phyloP scores from a whole-genome alignment of 2,113 vertebrate species.

The Semicossyphus pulcher region DNA sequence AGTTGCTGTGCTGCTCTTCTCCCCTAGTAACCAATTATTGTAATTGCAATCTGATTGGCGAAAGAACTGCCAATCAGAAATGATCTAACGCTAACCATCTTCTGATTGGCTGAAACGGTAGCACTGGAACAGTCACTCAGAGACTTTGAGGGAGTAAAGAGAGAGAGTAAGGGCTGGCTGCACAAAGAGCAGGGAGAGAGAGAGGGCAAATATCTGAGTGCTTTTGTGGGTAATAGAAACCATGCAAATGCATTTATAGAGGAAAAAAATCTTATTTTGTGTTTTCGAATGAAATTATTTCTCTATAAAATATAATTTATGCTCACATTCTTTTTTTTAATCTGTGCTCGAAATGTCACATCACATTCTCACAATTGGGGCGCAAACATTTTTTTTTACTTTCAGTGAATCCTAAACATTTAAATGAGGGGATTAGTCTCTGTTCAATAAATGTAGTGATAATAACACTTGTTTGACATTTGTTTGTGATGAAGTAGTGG shows the following conservation, averaged over 20 bases:
- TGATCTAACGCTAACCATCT: neutral
- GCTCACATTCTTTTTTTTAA: neutral
- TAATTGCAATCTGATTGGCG: neutral
- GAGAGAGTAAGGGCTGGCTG: too few species aligned
- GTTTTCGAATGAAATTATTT: neutral
- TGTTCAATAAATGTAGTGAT: neutral
- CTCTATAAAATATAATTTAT: neutral
- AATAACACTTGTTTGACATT: neutral
- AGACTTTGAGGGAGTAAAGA: too few species aligned
- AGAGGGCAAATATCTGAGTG: neutral
- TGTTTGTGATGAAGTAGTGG: neutral
- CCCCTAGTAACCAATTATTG: neutral
- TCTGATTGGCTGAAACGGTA: neutral
- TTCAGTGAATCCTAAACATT: neutral
- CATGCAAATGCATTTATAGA: neutral
- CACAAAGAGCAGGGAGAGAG: neutral
- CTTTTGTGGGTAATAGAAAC: neutral
- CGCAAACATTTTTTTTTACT: neutral
- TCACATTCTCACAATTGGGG: neutral
- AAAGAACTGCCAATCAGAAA: neutral
- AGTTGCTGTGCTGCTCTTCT: neutral
- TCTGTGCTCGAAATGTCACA: neutral
- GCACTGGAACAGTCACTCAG: neutral
- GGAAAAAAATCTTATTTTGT: neutral
- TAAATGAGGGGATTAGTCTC: neutral